These are phyloP conservation scores for Synergus itoensis DNA, from an alignment of 2,888 invertebrate genomes.

Conservation along the genomic window DNA sequence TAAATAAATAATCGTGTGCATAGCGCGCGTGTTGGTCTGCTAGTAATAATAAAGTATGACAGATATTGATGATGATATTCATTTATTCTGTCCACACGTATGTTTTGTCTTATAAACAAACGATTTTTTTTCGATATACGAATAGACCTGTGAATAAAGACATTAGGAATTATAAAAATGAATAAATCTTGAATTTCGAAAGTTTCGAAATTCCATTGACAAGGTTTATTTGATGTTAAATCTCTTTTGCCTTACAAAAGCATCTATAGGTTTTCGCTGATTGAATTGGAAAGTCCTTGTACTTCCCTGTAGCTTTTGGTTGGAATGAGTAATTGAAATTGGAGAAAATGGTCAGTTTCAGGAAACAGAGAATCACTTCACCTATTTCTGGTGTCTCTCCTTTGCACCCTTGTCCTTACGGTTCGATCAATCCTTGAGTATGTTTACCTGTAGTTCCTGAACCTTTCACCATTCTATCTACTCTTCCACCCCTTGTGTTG, in stretches of 20 bases:
- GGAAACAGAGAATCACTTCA: not conserved
- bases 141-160: too few species aligned
- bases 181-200: not conserved
- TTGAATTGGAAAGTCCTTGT: not conserved
- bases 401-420: conserved; percentile 57
- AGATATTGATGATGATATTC: too few species aligned
- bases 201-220: too few species aligned
- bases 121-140: too few species aligned
- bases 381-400: not conserved
- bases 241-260: not conserved
- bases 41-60: too few species aligned
- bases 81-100: too few species aligned
- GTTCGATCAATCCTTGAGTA: conserved; percentile 72
- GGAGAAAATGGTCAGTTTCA: not conserved
- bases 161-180: too few species aligned
- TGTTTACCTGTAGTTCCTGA: conserved; percentile 68
- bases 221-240: not conserved
- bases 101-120: too few species aligned
- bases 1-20: too few species aligned
- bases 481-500: conserved; percentile 35
- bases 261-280: not conserved
- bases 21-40: too few species aligned
- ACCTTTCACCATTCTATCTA: conserved; percentile 52
- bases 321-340: conserved; percentile 3
- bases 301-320: not conserved